Percentiles rank a stretch among this genome's conserved stretches.
Conservation (phyloP, 2,113 vertebrate species). For the Sigmodon hispidus region DNA sequence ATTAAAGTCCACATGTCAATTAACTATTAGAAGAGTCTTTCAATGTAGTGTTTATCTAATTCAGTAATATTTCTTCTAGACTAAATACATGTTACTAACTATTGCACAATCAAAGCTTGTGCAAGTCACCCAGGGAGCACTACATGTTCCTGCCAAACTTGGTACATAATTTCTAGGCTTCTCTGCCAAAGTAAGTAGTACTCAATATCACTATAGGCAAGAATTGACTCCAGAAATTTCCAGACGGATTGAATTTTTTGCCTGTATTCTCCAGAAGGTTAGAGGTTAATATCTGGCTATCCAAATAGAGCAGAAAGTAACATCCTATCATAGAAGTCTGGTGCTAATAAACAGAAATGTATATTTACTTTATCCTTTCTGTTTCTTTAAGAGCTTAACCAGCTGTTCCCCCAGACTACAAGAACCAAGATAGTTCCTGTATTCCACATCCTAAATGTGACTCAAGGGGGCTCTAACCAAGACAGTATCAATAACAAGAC, state of each 20-base stretch:
- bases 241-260: not conserved
- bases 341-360: conserved; percentile 31
- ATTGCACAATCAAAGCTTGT: not conserved
- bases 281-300: not conserved
- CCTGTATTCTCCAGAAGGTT: not conserved
- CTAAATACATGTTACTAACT: conserved; percentile 31
- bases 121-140: not conserved
- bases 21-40: not conserved
- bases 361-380: not conserved
- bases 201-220: not conserved
- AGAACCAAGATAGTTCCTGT: not conserved
- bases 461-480: not conserved
- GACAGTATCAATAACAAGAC: not conserved
- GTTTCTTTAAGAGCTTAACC: not conserved
- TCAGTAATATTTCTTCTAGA: not conserved
- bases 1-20: conserved; percentile 20
- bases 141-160: not conserved
- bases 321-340: conserved; percentile 10
- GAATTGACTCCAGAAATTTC: not conserved
- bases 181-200: not conserved
- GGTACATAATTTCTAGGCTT: not conserved
- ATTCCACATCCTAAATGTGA: not conserved
- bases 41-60: conserved; percentile 16
- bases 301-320: not conserved
- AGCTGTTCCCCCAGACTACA: not conserved